Evolutionary conservation across 2,113 vertebrate genomes (phyloP).

Genomic region (Rhynchomys soricoides): DNA sequence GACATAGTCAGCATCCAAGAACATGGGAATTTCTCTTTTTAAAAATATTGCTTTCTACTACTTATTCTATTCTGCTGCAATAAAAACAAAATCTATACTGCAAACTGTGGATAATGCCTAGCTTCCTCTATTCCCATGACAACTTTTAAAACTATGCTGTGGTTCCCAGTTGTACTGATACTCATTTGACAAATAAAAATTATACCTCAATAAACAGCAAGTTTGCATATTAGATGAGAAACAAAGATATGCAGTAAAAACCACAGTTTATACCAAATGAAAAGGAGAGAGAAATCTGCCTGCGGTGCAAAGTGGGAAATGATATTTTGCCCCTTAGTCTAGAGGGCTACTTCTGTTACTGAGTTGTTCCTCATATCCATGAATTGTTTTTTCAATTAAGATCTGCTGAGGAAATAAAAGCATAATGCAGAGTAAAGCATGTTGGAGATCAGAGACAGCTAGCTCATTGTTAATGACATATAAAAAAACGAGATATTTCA

Average conservation of each 20-base stretch:
- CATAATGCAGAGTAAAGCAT: constrained; percentile 9
- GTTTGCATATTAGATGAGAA: constrained; percentile 70
- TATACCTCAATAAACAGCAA: constrained; percentile 74
- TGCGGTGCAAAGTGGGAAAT: constrained; percentile 48
- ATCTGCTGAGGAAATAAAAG: constrained; percentile 66
- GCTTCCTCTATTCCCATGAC: constrained; percentile 57
- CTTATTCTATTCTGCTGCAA: constrained; percentile 67
- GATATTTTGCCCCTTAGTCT: constrained; percentile 42
- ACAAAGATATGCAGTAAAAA: constrained; percentile 42
- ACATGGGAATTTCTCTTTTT: constrained; percentile 50
- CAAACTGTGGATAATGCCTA: constrained; percentile 69
- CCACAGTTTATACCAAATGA: constrained; percentile 27
- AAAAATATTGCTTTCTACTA: constrained; percentile 67
- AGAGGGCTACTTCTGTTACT: constrained; percentile 54
- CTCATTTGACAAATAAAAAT: constrained; percentile 71
- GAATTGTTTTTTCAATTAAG: constrained; percentile 64
- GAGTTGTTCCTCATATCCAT: constrained; percentile 58
- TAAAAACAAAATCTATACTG: constrained; percentile 66
- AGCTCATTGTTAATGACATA: constrained; percentile 59
- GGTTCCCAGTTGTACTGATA: constrained; percentile 43
- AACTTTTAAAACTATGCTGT: constrained; percentile 68
- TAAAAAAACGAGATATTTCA: constrained; percentile 50
- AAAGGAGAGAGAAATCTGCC: constrained; percentile 21
- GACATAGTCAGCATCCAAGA: constrained; percentile 50
- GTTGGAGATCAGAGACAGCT: constrained; percentile 54